Base-by-base conservation (phyloP, 2,888 invertebrate species). In the Phyllotreta striolata region DNA sequence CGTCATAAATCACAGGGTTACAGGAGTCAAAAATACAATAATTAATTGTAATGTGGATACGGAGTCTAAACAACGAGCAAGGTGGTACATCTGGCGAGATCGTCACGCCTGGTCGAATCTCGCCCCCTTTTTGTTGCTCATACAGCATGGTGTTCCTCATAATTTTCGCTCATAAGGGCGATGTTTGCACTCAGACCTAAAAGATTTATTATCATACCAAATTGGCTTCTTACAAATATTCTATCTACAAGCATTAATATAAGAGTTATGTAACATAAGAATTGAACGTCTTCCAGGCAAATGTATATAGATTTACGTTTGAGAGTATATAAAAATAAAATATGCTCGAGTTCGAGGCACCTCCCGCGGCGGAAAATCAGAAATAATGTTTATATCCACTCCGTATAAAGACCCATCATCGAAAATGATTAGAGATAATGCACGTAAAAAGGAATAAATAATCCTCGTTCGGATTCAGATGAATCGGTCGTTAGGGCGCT, bases 401-500 rank as follows among this genome's bases (percentile, higher is more conserved):
- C 72, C 64, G 67, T 73, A 76, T 76, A 75, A 76, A 76, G 74
- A 76, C 77, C 77, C 78, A 79, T 79, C 79, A 77, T 78, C 79
- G 77, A 78, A 75, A 72, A 74, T 80, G 78, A 80, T 80, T 78
- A 79, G 73, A 77, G 75, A 74, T 79, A 79, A 79, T 78, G 78
- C 74, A 73, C n/a, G n/a, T 72, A 75, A 76, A 77, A 75, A 76
- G 77, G 77, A 79, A 79, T 79, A 79, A 79, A 79, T 78, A 79
- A 80, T 78, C 78, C 77, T 74, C 75, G 78, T 79, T 79, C 76
- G 77, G 79, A 78, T 79, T 79, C 76, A 78, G 79, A 79, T 78
- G 79, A 79, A 78, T 74, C 77, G 78, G 76, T 78, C 78, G 78
- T 79, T 79, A 77, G 76, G 74, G 74, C 69, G 68, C 69, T 76